Evolutionary conservation across 2,888 invertebrate genomes (phyloP).

Genomic region (Drosophila mercatorum): DNA sequence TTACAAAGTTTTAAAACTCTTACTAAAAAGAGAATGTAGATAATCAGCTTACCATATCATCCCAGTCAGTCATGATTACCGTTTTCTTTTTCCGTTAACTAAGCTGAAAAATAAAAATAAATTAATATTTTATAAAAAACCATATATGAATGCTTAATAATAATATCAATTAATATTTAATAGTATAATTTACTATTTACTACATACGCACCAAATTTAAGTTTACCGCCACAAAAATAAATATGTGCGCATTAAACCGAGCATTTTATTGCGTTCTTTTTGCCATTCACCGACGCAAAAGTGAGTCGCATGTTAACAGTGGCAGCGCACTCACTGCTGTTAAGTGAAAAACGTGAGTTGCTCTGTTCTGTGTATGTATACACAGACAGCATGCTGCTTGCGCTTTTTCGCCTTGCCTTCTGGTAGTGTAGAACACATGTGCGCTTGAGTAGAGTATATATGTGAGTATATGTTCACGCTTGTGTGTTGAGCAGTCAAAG

Average conservation of each 20-base stretch:
- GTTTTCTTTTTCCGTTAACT: conserved; percentile 1
- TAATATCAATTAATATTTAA: neutral
- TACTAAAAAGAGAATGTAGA: neutral
- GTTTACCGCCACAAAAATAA: neutral
- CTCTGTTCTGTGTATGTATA: conserved; percentile 81
- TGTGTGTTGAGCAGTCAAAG: conserved; percentile 72
- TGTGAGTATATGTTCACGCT: conserved; percentile 48
- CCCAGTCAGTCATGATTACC: conserved; percentile 75
- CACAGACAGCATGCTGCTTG: conserved; percentile 62
- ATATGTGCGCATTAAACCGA: conserved; percentile 12
- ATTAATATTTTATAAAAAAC: neutral
- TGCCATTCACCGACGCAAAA: conserved; percentile 45
- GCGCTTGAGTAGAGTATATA: conserved; percentile 54
- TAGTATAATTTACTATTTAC: neutral
- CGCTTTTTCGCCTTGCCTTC: conserved; percentile 52
- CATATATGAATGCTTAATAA: too few relatives aligned
- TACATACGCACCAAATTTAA: neutral
- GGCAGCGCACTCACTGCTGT: conserved; percentile 40
- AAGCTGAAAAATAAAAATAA: conserved; percentile 2
- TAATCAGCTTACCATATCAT: conserved; percentile 42
- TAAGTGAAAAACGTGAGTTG: conserved; percentile 67
- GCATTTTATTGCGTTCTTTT: conserved; percentile 6
- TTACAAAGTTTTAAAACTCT: neutral
- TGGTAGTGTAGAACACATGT: conserved; percentile 68
- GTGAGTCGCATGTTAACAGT: conserved; percentile 25